Conservation (phyloP, 2,797 vertebrate genomes). For the Strix occidentalis region DNA sequence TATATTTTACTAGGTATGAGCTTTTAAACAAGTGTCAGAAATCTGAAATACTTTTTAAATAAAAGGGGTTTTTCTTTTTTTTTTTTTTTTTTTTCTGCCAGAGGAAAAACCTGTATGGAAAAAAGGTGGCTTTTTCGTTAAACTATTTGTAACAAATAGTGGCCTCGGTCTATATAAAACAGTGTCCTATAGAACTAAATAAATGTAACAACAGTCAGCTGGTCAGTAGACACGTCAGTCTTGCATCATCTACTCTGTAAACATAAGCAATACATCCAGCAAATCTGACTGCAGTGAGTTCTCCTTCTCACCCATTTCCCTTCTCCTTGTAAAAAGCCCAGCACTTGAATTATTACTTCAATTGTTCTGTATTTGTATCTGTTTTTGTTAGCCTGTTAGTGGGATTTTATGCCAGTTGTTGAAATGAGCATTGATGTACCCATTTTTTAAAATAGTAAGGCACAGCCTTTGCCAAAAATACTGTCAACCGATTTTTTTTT, state of each 20-base stretch:
- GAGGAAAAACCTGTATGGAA: constrained; percentile 75
- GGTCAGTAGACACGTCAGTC: constrained; percentile 82
- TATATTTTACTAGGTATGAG: constrained; percentile 90
- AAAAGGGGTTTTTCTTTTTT: constrained; percentile 66
- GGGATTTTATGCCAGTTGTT: constrained; percentile 97
- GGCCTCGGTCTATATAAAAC: constrained; percentile 84
- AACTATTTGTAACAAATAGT: constrained; percentile 89
- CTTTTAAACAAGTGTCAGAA: constrained; percentile 74
- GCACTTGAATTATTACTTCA: constrained; percentile 96
- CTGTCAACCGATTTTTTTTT: constrained; percentile 68
- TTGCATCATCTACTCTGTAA: constrained; percentile 64
- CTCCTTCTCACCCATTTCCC: constrained; percentile 65
- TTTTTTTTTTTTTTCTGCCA: constrained; percentile 79
- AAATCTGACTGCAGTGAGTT: constrained; percentile 73
- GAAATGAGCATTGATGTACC: constrained; percentile 95
- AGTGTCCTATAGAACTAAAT: constrained; percentile 84
- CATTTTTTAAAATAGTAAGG: constrained; percentile 81
- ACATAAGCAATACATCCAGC: constrained; percentile 70
- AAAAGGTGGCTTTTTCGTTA: constrained; percentile 80
- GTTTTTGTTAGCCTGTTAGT: constrained; percentile 98
- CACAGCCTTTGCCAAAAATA: constrained; percentile 79
- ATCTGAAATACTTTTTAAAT: constrained; percentile 68
- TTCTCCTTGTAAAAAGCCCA: constrained; percentile 92
- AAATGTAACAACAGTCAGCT: constrained; percentile 77
- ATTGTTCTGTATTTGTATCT: constrained; percentile 92